These are phyloP conservation scores for Natator depressus DNA, from an alignment of 2,113 vertebrate species.

Conservation along the genomic window DNA sequence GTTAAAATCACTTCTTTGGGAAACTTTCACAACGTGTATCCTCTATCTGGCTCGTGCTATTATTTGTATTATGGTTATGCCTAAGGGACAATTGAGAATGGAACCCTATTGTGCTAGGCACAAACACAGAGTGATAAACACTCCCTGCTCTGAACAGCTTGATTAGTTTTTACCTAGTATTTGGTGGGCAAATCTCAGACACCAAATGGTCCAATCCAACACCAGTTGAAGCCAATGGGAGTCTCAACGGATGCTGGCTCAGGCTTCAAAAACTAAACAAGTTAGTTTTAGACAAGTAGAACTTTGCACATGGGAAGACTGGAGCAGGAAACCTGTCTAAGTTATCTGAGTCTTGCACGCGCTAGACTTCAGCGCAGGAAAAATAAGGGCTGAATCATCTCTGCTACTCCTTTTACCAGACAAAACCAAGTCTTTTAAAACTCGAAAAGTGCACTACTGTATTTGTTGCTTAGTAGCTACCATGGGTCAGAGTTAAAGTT, in stretches of 20 bases:
- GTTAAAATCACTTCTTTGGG: neutral
- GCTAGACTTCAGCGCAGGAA: accelerated
- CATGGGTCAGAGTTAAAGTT: neutral
- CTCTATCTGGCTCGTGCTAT: neutral
- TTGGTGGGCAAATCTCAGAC: neutral
- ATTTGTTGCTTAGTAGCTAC: neutral
- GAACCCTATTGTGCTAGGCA: conserved; percentile 18
- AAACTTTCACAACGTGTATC: neutral
- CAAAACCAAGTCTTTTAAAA: accelerated
- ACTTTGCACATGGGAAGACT: neutral
- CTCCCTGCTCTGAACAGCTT: neutral
- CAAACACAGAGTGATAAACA: neutral
- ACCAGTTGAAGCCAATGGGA: neutral
- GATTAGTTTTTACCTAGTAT: conserved; percentile 31
- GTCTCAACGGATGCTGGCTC: neutral
- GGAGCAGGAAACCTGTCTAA: neutral
- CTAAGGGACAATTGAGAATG: neutral
- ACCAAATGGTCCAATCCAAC: neutral
- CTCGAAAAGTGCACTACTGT: neutral
- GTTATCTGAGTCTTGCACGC: neutral
- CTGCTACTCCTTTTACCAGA: neutral
- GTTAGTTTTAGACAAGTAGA: neutral
- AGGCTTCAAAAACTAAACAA: neutral
- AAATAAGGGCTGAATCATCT: neutral
- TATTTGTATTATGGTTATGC: conserved; percentile 46